phyloP scores from a whole-genome alignment of 2,888 invertebrate genomes.

The Plebejus anna region DNA sequence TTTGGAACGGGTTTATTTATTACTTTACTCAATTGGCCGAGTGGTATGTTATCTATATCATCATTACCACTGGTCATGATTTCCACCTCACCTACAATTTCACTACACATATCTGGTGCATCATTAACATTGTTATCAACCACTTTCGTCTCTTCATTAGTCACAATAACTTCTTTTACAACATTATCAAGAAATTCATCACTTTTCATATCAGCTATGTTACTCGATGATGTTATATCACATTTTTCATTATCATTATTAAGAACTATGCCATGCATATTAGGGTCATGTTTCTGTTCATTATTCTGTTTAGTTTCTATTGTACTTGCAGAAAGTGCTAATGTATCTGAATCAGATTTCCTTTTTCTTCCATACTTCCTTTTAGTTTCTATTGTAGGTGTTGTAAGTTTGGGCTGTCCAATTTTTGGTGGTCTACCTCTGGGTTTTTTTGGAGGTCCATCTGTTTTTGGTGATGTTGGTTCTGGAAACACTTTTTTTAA shows the following conservation, averaged over 20 bases:
- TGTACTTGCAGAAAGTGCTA: not conserved
- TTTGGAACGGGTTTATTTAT: conserved; percentile 1
- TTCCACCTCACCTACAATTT: conserved; percentile 7
- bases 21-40: conserved; percentile 34
- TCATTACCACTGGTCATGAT: conserved; percentile 25
- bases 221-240: conserved; percentile 6
- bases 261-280: not conserved
- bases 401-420: not conserved
- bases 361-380: not conserved
- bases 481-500: not conserved
- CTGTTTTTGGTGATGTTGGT: not conserved
- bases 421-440: conserved; percentile 16
- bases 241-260: not conserved
- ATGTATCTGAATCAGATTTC: not conserved
- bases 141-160: conserved; percentile 2
- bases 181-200: not conserved
- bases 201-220: not conserved
- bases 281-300: not conserved
- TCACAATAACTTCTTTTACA: conserved; percentile 5
- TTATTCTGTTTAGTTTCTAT: not conserved
- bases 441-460: not conserved
- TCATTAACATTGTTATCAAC: not conserved
- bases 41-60: conserved; percentile 37
- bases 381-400: conserved; percentile 4
- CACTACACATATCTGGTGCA: conserved; percentile 8